Evolutionary conservation across 2,797 vertebrate genomes (phyloP).

Genomic region (Mormyrus proboscirostris): DNA sequence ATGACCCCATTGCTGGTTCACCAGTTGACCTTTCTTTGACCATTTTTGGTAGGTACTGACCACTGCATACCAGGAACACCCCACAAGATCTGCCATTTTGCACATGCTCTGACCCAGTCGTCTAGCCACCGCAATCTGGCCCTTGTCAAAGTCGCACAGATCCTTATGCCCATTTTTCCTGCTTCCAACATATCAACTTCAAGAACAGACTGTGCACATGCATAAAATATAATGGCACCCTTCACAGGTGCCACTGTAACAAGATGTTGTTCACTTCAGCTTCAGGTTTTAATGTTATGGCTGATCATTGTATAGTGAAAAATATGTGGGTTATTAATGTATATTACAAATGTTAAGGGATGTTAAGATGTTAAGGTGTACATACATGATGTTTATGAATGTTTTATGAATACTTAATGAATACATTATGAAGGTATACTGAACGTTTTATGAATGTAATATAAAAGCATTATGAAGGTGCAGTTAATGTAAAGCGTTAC

Average conservation of each 20-base stretch:
- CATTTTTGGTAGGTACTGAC: background rate
- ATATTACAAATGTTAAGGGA: too few relatives aligned
- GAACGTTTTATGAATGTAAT: too few relatives aligned
- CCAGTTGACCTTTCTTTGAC: background rate
- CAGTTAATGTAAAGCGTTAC: too few relatives aligned
- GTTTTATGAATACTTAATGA: too few relatives aligned
- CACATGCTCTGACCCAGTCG: background rate
- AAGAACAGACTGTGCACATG: background rate
- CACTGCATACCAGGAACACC: background rate
- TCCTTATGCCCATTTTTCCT: background rate
- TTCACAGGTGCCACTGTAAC: background rate
- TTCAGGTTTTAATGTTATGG: background rate
- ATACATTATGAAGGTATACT: too few relatives aligned
- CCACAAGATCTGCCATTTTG: background rate
- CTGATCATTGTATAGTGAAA: background rate
- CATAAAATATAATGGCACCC: background rate
- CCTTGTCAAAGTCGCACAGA: background rate
- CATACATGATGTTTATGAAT: too few relatives aligned
- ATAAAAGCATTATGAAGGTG: too few relatives aligned
- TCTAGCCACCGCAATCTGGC: background rate
- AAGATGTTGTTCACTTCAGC: background rate
- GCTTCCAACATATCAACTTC: background rate
- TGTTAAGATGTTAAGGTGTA: too few relatives aligned
- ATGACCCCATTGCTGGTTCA: background rate
- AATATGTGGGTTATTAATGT: background rate